Evolutionary conservation across 2,888 invertebrate genomes (phyloP).

Genomic region (Eupithecia subfuscata): DNA sequence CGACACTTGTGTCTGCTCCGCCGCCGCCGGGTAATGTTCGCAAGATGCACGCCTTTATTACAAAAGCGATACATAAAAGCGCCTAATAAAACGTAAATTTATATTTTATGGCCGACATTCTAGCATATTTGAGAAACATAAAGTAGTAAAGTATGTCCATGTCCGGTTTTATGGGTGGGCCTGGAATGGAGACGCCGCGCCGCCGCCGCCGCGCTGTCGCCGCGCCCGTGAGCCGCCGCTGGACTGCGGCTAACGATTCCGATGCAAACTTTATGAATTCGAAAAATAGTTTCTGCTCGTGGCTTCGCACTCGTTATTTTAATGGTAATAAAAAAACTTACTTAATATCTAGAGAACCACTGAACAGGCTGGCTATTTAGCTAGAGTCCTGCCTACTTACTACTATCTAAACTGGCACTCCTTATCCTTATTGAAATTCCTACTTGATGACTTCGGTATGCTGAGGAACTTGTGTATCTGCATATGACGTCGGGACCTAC

Average conservation of each 20-base stretch:
- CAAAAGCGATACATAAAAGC: conserved; percentile 9
- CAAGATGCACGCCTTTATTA: conserved; percentile 4
- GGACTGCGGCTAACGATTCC: neutral
- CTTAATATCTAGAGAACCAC: no score
- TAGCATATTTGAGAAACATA: conserved; percentile 13
- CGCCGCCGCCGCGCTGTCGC: neutral
- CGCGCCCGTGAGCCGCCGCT: neutral
- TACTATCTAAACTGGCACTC: conserved; percentile 3
- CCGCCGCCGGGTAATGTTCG: neutral
- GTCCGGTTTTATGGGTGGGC: neutral
- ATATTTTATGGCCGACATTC: conserved; percentile 23
- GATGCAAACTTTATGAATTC: neutral
- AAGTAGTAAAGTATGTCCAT: neutral
- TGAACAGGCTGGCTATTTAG: neutral
- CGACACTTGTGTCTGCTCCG: conserved; percentile 1
- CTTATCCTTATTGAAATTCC: conserved; percentile 8
- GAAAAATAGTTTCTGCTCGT: no score
- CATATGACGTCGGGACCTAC: neutral
- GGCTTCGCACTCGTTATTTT: no score
- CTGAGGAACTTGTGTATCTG: neutral
- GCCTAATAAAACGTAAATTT: conserved; percentile 25
- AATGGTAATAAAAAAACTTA: no score
- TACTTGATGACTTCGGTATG: conserved; percentile 27
- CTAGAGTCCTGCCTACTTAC: neutral
- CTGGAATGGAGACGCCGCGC: neutral